Evolutionary conservation across 2,888 invertebrate species (phyloP).

Genomic region (Clivina fossor): DNA sequence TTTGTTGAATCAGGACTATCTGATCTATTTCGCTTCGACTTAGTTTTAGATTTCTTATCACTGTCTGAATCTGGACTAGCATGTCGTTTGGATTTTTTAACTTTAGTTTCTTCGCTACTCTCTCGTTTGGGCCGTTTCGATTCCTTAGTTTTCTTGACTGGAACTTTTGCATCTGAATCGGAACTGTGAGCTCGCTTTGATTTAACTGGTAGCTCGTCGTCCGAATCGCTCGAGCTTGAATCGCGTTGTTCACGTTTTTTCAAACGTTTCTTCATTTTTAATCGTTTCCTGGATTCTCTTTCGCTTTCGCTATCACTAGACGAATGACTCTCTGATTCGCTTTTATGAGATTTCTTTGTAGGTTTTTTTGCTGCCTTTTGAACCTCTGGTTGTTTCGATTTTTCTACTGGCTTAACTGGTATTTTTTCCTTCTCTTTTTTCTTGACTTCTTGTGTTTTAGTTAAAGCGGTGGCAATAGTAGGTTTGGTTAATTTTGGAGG

Average conservation of each 20-base stretch:
- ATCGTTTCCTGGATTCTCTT: conserved; percentile 47
- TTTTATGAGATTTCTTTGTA: conserved; percentile 50
- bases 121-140: conserved; percentile 55
- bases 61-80: conserved; percentile 63
- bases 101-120: conserved; percentile 55
- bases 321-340: conserved; percentile 51
- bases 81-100: conserved; percentile 56
- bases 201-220: conserved; percentile 44
- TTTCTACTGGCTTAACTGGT: conserved; percentile 47
- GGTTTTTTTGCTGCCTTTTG: conserved; percentile 47
- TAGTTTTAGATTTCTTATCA: conserved; percentile 61
- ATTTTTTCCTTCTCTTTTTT: conserved; percentile 57
- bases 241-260: conserved; percentile 55
- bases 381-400: conserved; percentile 42
- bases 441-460: conserved; percentile 50
- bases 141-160: conserved; percentile 56
- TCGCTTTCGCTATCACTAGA: conserved; percentile 51
- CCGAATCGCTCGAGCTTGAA: conserved; percentile 55
- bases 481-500: conserved; percentile 55
- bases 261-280: conserved; percentile 47
- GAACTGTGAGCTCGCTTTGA: conserved; percentile 43
- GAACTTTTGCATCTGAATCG: conserved; percentile 56
- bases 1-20: conserved; percentile 55
- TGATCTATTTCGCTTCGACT: conserved; percentile 44
- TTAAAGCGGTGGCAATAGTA: conserved; percentile 33